These are phyloP conservation scores for Myotis brandtii DNA, from an alignment of 2,113 vertebrate genomes.

Conservation along the genomic window DNA sequence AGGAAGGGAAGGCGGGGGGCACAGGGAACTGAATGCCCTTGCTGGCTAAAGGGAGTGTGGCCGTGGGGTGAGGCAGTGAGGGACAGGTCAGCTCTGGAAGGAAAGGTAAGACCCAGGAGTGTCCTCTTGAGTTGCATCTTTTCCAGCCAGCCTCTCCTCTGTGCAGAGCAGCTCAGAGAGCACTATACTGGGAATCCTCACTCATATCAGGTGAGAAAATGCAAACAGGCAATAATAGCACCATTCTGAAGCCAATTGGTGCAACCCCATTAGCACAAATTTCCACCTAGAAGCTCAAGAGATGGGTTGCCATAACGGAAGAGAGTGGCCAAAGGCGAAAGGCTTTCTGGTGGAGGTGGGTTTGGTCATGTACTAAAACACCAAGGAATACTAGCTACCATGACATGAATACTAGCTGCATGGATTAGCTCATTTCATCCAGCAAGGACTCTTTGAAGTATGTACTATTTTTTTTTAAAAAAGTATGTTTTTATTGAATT, in stretches of 20 bases:
- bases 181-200: background rate
- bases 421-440: background rate
- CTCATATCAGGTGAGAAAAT: background rate
- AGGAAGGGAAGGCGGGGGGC: background rate
- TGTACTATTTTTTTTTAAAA: too few relatives aligned
- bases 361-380: background rate
- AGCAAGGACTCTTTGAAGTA: background rate
- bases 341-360: background rate
- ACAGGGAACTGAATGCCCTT: too few relatives aligned
- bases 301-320: background rate
- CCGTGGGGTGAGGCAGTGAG: background rate
- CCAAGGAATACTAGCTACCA: background rate
- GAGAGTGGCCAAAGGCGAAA: background rate
- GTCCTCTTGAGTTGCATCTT: background rate
- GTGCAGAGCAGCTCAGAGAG: too few relatives aligned
- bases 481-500: too few relatives aligned
- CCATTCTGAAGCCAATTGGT: background rate
- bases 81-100: background rate
- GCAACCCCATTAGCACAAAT: background rate
- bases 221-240: background rate
- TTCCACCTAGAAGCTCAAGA: background rate
- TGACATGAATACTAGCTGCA: background rate
- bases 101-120: background rate
- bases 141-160: background rate
- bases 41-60: background rate